Conservation (phyloP, 37 sponge, comb jelly and placozoan genomes). For the Ianthella basta region DNA sequence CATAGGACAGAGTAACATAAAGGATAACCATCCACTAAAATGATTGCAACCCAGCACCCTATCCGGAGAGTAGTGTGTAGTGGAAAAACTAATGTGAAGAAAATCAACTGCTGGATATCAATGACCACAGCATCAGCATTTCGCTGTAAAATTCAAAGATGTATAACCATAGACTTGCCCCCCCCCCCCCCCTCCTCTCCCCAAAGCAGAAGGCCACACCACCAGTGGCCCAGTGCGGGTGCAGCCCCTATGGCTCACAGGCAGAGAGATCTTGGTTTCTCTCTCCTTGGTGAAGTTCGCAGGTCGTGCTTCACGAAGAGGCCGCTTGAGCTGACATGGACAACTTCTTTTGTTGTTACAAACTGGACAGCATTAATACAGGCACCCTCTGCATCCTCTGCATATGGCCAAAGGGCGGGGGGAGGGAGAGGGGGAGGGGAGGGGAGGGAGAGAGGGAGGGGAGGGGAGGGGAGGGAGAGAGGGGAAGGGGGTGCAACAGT, state of each 20-base stretch:
- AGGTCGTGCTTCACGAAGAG: constrained; percentile 76
- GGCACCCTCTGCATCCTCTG: constrained; percentile 22
- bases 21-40: too few species aligned
- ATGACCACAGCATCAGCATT: too few species aligned
- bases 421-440: neutral
- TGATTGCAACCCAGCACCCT: neutral
- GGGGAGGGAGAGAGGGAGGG: neutral
- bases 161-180: too few species aligned
- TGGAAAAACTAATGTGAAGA: too few species aligned
- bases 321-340: constrained; percentile 62
- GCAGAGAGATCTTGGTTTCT: neutral
- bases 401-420: neutral
- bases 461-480: neutral
- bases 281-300: neutral
- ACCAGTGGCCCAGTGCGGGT: neutral
- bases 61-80: too few species aligned
- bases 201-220: neutral
- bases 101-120: too few species aligned
- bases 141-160: too few species aligned
- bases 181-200: too few species aligned
- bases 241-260: neutral
- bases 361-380: constrained; percentile 50
- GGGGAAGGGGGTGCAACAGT: neutral
- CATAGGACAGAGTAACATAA: neutral
- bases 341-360: constrained; percentile 40